A percentile compares a stretch with the other conserved stretches of the same genome.
phyloP scores from a whole-genome alignment of 2,888 invertebrate genomes.

The Lasioglossum calceatum region DNA sequence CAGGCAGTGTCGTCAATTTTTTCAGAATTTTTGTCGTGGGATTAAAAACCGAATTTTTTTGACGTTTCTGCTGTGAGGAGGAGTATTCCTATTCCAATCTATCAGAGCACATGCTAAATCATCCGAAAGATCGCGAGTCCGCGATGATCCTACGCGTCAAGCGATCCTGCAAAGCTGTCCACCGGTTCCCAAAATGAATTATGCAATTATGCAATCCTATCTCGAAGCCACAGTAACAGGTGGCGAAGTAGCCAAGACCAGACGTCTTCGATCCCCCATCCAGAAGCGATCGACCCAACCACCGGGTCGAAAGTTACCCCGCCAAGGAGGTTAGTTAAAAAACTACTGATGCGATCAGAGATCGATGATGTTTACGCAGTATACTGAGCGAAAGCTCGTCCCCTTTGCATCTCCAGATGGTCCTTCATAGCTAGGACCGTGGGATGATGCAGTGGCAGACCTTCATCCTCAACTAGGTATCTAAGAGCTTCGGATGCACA shows the following conservation, averaged over 20 bases:
- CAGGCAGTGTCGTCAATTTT: too few species aligned
- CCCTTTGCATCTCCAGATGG: slow-evolving; percentile 78
- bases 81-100: too few species aligned
- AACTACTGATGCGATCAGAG: slow-evolving; percentile 35
- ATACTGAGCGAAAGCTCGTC: slow-evolving; percentile 73
- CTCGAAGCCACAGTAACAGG: neutral
- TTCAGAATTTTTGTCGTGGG: too few species aligned
- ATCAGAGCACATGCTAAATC: too few species aligned
- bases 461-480: slow-evolving; percentile 80
- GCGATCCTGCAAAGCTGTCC: neutral
- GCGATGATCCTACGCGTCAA: too few species aligned
- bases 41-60: too few species aligned
- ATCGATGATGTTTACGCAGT: slow-evolving; percentile 63
- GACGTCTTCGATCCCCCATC: neutral
- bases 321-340: neutral
- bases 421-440: slow-evolving; percentile 80
- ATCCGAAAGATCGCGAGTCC: too few species aligned
- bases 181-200: neutral
- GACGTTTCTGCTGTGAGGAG: too few species aligned
- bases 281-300: slow-evolving; percentile 9
- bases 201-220: neutral
- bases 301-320: slow-evolving; percentile 3
- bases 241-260: neutral
- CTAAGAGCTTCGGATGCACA: slow-evolving; percentile 79
- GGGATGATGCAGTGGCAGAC: slow-evolving; percentile 79